Evolutionary conservation across 2,888 invertebrate genomes (phyloP), one percentile per base, ranked within the genome.

Genomic region (Hololepta plana): DNA sequence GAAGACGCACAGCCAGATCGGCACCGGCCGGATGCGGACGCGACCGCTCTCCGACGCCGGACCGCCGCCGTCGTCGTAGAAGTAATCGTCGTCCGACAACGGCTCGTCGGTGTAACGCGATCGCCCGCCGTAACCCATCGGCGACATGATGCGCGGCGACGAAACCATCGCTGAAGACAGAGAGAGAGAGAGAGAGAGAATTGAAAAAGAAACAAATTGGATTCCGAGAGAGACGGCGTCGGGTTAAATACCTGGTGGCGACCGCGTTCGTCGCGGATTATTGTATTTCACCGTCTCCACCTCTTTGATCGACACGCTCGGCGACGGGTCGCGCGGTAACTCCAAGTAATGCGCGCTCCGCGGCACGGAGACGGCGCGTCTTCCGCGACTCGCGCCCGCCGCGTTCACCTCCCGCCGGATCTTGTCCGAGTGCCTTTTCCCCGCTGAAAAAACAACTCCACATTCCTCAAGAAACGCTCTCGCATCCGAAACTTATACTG

Each of bases 1-100:
- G 42, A 80, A 75, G 28, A 87, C 79, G 50, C 87, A 87, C 31
- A 87, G 53, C 81, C 84, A 84, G 43, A 87, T 87, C 1, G 87
- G 87, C 4, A 87, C 87, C 0, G 84, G 84, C 40, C 64, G 65
- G 26, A 60, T 64, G 23, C 57, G 55, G 8, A 50, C 48, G 16
- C 56, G 53, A 25, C 57, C 57, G 23, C 58, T 23, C 6, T 24
- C 13, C 12, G 32, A 32, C 17, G n/a, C n/a, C 17, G n/a, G 7
- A 7, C 22, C 20, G 14, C 13, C 26, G 4, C 23, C 22, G 3
- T 43, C 43, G 25, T 47, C 44, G 29, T 45, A 47, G 34, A 42
- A 45, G 31, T 47, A 67, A 22, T 67, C 67, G 29, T 62, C 62
- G 36, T 65, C 65, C n/a, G 62, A 64, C 36, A 66, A 71, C 10